phyloP scores from a whole-genome alignment of 1,140 invertebrate genomes.

The Centruroides vittatus region DNA sequence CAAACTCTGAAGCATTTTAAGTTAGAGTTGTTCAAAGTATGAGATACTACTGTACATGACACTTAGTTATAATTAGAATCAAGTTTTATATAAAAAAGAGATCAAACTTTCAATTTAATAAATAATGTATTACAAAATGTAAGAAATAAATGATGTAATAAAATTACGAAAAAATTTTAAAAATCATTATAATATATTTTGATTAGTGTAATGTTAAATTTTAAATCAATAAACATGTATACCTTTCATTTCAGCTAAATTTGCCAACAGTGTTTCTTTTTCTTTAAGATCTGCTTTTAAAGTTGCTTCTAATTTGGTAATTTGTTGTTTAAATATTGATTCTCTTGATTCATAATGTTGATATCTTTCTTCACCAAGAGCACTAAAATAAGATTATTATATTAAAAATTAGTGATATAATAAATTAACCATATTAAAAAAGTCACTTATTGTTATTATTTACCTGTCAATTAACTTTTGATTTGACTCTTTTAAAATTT shows the following conservation, averaged over 20 bases:
- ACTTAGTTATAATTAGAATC: too few species aligned
- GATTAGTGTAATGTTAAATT: too few species aligned
- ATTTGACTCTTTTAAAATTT: slow-evolving; percentile 34
- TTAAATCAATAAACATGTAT: not conserved
- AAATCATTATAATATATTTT: too few species aligned
- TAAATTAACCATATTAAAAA: not conserved
- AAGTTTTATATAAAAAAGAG: too few species aligned
- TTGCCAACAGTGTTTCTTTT: slow-evolving; percentile 31
- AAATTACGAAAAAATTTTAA: too few species aligned
- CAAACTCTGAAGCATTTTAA: too few species aligned
- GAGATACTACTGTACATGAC: too few species aligned
- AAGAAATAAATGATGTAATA: too few species aligned
- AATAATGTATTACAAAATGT: too few species aligned
- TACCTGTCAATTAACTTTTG: slow-evolving; percentile 33
- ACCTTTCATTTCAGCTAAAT: slow-evolving; percentile 29
- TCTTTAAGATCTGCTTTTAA: slow-evolving; percentile 33
- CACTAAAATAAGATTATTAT: slow-evolving; percentile 22
- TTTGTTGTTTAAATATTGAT: slow-evolving; percentile 32
- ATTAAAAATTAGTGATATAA: not conserved
- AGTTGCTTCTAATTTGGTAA: slow-evolving; percentile 34
- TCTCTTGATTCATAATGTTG: slow-evolving; percentile 31
- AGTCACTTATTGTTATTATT: not conserved
- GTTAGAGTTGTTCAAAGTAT: too few species aligned
- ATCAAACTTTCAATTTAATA: too few species aligned
- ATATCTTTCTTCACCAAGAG: slow-evolving; percentile 33